Percentiles rank a stretch among this genome's conserved stretches.
These are phyloP conservation scores for Somateria mollissima DNA, from an alignment of 2,797 vertebrate genomes.

Conservation along the genomic window DNA sequence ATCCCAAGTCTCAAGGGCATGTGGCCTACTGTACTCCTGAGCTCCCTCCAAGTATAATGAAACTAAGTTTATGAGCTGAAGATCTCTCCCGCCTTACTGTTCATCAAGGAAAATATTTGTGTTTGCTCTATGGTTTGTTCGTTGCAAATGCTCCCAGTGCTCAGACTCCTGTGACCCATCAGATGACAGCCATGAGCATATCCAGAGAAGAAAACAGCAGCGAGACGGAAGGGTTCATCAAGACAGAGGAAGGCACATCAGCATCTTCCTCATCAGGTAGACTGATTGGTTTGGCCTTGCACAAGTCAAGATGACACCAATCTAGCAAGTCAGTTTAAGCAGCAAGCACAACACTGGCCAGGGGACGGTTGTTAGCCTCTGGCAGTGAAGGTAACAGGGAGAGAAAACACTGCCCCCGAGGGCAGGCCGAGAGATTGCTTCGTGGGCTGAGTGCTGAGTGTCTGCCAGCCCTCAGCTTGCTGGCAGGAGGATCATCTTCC, in stretches of 20 bases:
- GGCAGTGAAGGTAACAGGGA: background rate
- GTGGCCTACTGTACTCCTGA: background rate
- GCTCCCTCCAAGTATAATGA: background rate
- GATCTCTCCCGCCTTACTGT: background rate
- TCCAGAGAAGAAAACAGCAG: slow-evolving; percentile 83
- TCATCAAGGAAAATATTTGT: background rate
- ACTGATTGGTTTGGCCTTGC: background rate
- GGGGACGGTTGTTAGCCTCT: background rate
- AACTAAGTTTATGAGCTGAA: background rate
- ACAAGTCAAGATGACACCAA: background rate
- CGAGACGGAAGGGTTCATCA: slow-evolving; percentile 77
- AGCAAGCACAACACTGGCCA: background rate
- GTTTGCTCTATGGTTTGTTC: background rate
- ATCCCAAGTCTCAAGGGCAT: background rate
- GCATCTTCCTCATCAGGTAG: slow-evolving; percentile 65
- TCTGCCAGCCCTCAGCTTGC: slow-evolving; percentile 30
- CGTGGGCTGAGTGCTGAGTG: slow-evolving; percentile 36
- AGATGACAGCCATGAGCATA: slow-evolving; percentile 94
- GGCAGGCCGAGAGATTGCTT: background rate
- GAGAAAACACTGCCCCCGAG: slow-evolving; percentile 15
- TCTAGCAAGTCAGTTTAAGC: background rate
- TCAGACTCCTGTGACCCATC: slow-evolving; percentile 89
- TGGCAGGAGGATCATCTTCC: slow-evolving; percentile 50
- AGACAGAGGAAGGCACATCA: slow-evolving; percentile 76
- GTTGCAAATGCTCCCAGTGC: slow-evolving; percentile 66